phyloP scores from a whole-genome alignment of 2,797 vertebrate genomes.

The Argya squamiceps region DNA sequence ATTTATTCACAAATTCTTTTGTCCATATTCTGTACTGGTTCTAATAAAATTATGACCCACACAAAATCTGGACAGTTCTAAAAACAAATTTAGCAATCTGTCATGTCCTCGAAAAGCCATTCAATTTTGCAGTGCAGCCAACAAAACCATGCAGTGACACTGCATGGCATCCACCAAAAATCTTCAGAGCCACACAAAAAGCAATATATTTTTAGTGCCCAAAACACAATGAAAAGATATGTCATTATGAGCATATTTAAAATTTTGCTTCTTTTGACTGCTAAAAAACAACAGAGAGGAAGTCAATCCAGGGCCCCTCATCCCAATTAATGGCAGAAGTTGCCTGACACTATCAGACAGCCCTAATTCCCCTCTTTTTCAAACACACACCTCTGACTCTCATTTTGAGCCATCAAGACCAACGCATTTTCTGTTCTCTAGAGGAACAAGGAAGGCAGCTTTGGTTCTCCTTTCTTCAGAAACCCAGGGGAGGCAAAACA shows the following conservation, averaged over 20 bases:
- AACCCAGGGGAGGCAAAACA: neutral
- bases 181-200: neutral
- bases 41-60: neutral
- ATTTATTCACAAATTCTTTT: neutral
- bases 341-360: neutral
- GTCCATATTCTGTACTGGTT: neutral
- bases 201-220: slow-evolving; percentile 7
- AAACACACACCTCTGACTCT: neutral
- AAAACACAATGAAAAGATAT: slow-evolving; percentile 10
- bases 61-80: neutral
- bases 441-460: neutral
- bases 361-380: neutral
- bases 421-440: neutral
- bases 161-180: neutral
- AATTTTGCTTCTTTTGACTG: neutral
- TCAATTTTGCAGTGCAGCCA: neutral
- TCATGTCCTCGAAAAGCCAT: neutral
- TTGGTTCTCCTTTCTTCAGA: neutral
- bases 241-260: slow-evolving; percentile 17
- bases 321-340: neutral
- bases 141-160: neutral
- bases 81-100: neutral
- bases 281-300: neutral
- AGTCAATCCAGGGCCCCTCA: neutral
- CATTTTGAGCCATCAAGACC: neutral